Conservation (phyloP, 2,113 vertebrate species). For the Gasterosteus aculeatus region DNA sequence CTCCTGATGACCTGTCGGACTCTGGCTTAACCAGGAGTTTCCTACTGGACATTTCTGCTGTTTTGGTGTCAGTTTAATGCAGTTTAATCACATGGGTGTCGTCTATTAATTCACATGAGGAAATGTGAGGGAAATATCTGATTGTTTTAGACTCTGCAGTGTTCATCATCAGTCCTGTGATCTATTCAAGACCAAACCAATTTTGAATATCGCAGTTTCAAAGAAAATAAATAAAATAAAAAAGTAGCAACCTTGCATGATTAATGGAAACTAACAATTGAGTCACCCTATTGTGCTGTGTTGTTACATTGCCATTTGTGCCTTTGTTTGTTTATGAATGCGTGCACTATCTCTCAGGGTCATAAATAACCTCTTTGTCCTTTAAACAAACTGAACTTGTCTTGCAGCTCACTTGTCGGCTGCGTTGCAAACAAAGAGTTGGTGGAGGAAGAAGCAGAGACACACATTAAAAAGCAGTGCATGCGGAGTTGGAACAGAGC, state of each 20-base stretch:
- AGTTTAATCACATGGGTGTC: background rate
- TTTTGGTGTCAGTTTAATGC: background rate
- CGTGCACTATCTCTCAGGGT: too few species aligned
- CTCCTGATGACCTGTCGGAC: background rate
- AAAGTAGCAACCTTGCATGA: background rate
- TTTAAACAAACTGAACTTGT: background rate
- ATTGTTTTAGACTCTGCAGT: background rate
- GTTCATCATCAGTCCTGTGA: background rate
- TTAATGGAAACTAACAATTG: background rate
- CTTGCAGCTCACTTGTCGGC: background rate
- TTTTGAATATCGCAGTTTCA: background rate
- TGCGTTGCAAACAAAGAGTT: background rate
- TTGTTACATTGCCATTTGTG: background rate
- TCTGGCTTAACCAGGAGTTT: background rate
- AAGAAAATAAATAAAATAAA: background rate
- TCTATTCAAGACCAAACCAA: background rate
- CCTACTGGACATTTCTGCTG: background rate
- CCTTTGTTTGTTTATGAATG: background rate
- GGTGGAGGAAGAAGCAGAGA: slow-evolving; percentile 8
- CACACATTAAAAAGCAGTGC: slow-evolving; percentile 21
- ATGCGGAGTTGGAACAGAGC: slow-evolving; percentile 33
- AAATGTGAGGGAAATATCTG: background rate
- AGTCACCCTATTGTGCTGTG: background rate
- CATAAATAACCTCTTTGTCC: background rate
- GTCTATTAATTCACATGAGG: background rate